Evolutionary conservation across 2,888 invertebrate species (phyloP).

Genomic region (Apodemia hepburni): DNA sequence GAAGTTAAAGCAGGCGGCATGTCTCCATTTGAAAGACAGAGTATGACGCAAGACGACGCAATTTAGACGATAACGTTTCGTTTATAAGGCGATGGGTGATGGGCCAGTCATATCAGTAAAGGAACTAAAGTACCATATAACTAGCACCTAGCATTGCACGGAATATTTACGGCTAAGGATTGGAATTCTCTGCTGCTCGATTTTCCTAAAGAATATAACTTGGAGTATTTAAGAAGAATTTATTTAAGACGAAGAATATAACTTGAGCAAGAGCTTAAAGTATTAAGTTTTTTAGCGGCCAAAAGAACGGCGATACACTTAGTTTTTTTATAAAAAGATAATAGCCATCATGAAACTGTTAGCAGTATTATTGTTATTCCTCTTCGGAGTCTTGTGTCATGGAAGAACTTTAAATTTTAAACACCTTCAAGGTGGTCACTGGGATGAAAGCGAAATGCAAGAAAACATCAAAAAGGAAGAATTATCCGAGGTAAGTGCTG

Average conservation of each 20-base stretch:
- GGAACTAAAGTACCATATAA: conserved; percentile 25
- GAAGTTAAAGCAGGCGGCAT: conserved; percentile 5
- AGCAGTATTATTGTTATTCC: conserved; percentile 32
- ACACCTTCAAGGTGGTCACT: neutral
- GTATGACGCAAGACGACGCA: conserved; percentile 22
- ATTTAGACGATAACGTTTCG: conserved; percentile 37
- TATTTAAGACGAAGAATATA: too few species aligned
- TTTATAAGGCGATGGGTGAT: conserved; percentile 43
- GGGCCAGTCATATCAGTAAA: conserved; percentile 37
- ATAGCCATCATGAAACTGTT: conserved; percentile 29
- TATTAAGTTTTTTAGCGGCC: too few species aligned
- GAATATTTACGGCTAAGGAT: neutral
- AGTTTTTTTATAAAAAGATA: neutral
- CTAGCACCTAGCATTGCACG: neutral
- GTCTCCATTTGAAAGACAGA: neutral
- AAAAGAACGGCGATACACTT: too few species aligned
- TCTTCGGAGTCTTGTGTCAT: conserved; percentile 33
- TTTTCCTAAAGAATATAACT: neutral
- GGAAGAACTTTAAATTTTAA: conserved; percentile 40
- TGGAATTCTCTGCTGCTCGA: neutral
- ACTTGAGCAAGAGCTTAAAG: too few species aligned
- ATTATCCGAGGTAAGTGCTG: neutral
- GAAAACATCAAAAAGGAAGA: neutral
- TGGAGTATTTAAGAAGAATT: too few species aligned
- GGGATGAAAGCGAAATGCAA: neutral